Conservation (phyloP, 1,140 invertebrate genomes). For the Trichonephila inaurata region DNA sequence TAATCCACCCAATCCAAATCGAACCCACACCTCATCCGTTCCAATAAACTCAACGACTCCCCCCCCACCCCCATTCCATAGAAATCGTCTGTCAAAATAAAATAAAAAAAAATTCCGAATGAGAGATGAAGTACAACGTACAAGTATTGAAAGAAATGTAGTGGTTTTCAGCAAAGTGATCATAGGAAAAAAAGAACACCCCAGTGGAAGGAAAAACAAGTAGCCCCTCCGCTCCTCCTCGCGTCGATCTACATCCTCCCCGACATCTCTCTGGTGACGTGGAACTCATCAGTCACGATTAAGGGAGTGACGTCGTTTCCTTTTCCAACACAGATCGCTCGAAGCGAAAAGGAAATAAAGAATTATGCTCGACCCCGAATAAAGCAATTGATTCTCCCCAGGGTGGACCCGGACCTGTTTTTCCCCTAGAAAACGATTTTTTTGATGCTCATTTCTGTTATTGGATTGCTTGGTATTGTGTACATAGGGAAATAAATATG, state of each 20-base stretch:
- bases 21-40: not conserved
- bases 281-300: constrained; percentile 66
- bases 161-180: constrained; percentile 27
- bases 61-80: not conserved
- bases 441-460: not conserved
- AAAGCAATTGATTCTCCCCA: constrained; percentile 39
- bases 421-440: not conserved
- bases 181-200: not conserved
- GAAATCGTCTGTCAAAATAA: not conserved
- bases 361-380: constrained; percentile 12
- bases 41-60: not conserved
- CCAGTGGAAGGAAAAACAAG: not conserved
- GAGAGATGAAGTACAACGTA: not conserved
- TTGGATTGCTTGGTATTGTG: not conserved
- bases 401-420: not conserved
- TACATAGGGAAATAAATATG: not conserved
- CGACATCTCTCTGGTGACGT: constrained; percentile 47
- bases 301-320: constrained; percentile 47
- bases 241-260: constrained; percentile 30
- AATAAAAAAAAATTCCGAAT: not conserved
- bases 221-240: not conserved
- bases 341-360: constrained; percentile 26
- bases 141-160: constrained; percentile 30
- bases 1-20: not conserved
- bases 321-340: not conserved